These are phyloP conservation scores for Noctua comes DNA, from an alignment of 2,888 invertebrate species.

Conservation along the genomic window DNA sequence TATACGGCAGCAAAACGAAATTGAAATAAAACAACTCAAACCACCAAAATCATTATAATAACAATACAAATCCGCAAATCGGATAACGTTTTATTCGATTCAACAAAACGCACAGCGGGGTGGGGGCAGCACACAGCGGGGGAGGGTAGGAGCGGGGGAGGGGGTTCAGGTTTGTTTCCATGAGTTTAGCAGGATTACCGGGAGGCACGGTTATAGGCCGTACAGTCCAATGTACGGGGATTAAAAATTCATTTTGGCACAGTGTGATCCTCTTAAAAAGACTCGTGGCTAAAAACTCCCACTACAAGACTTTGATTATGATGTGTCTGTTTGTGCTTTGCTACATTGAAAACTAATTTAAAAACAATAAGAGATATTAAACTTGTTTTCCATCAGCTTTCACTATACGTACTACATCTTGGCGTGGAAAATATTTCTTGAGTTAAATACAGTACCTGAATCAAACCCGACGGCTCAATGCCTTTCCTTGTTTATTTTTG, in stretches of 20 bases:
- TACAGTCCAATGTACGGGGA: conserved; percentile 13
- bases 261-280: background rate
- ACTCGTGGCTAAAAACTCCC: no score
- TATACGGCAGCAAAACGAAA: background rate
- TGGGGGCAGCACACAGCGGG: background rate
- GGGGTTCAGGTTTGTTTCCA: conserved; percentile 24
- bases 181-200: conserved; percentile 37
- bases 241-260: conserved; percentile 20
- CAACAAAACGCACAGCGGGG: conserved; percentile 14
- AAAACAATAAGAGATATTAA: background rate
- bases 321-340: background rate
- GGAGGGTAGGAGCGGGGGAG: background rate
- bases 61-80: conserved; percentile 45
- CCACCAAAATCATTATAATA: conserved; percentile 26
- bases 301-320: background rate
- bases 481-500: no score
- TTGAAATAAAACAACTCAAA: conserved; percentile 3
- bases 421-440: background rate
- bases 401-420: no score
- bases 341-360: no score
- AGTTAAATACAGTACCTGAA: background rate
- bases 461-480: no score
- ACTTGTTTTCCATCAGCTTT: background rate
- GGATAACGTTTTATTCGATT: conserved; percentile 47
- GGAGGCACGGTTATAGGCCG: conserved; percentile 8